phyloP scores from a whole-genome alignment of 2,797 vertebrate species.

The Thripadectes ignobilis region DNA sequence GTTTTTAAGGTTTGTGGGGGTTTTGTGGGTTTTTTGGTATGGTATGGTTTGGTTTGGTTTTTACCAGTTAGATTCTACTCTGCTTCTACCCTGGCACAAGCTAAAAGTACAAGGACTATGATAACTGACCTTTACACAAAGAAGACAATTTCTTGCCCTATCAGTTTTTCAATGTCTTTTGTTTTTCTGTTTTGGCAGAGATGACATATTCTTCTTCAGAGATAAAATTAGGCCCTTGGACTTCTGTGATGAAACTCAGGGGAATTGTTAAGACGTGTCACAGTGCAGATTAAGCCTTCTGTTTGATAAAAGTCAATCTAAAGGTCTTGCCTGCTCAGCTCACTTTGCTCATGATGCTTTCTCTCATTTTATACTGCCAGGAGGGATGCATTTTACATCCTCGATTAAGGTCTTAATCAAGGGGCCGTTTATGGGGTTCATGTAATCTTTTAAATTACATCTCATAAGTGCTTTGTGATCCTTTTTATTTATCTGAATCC shows the following conservation, averaged over 20 bases:
- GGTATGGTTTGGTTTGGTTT: not conserved
- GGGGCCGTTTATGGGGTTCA: not conserved
- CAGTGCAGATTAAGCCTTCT: not conserved
- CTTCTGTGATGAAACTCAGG: not conserved
- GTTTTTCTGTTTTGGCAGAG: not conserved
- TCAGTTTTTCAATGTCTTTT: not conserved
- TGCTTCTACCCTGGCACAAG: not conserved
- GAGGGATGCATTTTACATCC: not conserved
- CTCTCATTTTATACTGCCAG: not conserved
- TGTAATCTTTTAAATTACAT: not conserved
- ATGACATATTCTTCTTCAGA: not conserved
- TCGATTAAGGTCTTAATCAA: not conserved
- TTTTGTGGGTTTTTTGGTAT: not conserved
- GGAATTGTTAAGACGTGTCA: not conserved
- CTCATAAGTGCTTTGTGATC: not conserved
- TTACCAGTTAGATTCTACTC: not conserved
- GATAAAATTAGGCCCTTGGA: not conserved
- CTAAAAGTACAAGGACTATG: not conserved
- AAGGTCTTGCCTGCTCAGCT: not conserved
- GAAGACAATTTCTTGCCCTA: not conserved
- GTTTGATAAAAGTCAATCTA: conserved; percentile 32
- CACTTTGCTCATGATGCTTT: not conserved
- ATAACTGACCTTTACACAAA: not conserved
- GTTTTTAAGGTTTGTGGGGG: fast-evolving
- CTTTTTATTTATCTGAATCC: not conserved